Evolutionary conservation across 2,113 vertebrate species (phyloP).

Genomic region (Cygnus atratus): DNA sequence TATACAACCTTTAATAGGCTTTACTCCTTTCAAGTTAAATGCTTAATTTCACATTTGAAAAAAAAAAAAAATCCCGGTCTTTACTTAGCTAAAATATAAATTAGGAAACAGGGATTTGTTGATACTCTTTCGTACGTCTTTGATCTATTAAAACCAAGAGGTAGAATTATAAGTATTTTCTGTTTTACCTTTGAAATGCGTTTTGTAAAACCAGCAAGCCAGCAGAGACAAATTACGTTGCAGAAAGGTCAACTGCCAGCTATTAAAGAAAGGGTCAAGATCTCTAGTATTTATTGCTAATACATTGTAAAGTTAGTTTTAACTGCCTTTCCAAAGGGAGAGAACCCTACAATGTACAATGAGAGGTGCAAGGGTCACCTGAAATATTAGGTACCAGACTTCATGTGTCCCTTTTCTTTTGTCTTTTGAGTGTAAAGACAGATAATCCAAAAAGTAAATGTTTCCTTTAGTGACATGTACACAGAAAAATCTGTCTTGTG

Average conservation of each 20-base stretch:
- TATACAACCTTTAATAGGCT: slow-evolving; percentile 14
- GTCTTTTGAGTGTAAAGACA: not conserved
- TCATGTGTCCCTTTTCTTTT: not conserved
- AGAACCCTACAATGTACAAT: not conserved
- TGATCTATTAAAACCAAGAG: not conserved
- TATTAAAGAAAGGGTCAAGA: not conserved
- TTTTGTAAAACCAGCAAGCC: not conserved
- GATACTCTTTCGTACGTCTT: not conserved
- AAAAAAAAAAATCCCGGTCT: not conserved
- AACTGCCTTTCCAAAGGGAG: not conserved
- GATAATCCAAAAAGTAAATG: not conserved
- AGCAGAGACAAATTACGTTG: not conserved
- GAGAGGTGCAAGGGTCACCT: not conserved
- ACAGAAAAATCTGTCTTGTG: not conserved
- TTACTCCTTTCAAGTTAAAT: not conserved
- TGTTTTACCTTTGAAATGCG: not conserved
- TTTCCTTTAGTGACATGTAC: not conserved
- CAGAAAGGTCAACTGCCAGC: not conserved
- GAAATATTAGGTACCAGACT: not conserved
- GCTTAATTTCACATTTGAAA: not conserved
- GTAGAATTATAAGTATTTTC: not conserved
- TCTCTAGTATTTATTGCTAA: not conserved
- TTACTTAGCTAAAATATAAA: not conserved
- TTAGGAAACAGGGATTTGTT: not conserved
- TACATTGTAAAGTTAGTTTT: not conserved